Evolutionary conservation across 2,888 invertebrate species (phyloP), one percentile per base, ranked within the genome.

Genomic region (Pandemis heparana): DNA sequence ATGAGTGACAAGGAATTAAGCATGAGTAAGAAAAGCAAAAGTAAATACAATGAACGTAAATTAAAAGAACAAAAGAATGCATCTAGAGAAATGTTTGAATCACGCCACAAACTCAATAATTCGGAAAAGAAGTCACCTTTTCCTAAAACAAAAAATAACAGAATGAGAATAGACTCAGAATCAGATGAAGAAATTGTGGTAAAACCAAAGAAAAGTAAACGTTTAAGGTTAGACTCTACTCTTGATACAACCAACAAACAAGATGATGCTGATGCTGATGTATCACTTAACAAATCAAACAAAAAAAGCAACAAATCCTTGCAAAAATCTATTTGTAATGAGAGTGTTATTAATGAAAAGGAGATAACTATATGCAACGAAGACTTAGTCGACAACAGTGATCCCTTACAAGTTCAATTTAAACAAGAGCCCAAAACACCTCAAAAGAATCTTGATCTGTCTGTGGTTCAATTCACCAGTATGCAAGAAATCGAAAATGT

Each of bases 21-120:
- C 60, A 92, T 94, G 89, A 89, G 86, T 43, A 78, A 83, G 39
- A 90, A 90, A 78, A 94, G 94, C 2, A 94, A 94, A 81, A 85
- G 86, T 72, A 94, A 94, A 79, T 94, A 83, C 75, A 85, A 94
- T 77, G 87, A 89, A 77, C 89, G 91, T 4, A 92, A 91, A 81
- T 61, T 77, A 7, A 93, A 93, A 79, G 88, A 93, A 81, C 92
- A 92, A 78, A 94, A 92, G 78, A 86, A 85, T 74, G 93, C 92
- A 7, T 94, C 94, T 0, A 87, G 81, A 77, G 94, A 94, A 87
- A 94, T 94, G 92, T 94, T 81, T 76, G 87, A 90, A 79, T 84
- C 94, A 3, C 89, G 94, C 53, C 94, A 94, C 80, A 83, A 86
- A 76, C 74, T 86, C 43, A 83, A 86, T 66, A 75, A 80, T 65